phyloP scores from a whole-genome alignment of 2,797 vertebrate species.

The Mormyrus hasselquistii region DNA sequence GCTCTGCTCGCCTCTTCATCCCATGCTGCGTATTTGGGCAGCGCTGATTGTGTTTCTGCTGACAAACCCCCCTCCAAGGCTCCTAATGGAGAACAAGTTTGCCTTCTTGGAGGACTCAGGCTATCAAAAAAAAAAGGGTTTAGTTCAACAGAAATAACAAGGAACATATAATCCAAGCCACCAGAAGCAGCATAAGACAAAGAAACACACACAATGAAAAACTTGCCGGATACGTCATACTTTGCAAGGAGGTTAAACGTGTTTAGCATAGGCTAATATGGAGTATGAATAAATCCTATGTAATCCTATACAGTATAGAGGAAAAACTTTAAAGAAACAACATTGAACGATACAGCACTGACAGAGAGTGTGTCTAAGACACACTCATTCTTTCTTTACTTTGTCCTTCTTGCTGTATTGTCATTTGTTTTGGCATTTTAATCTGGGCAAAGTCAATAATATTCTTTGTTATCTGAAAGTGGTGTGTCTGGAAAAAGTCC shows the following conservation, averaged over 20 bases:
- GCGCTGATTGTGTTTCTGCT: conserved; percentile 74
- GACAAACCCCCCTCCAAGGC: conserved; percentile 50
- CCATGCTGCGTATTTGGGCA: conserved; percentile 71
- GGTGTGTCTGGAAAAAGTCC: conserved; percentile 59
- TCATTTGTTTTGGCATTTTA: conserved; percentile 78
- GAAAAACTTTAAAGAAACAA: conserved; percentile 48
- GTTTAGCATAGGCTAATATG: neutral
- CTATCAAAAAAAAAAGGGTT: conserved; percentile 40
- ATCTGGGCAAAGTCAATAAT: conserved; percentile 77
- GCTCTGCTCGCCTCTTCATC: conserved; percentile 62
- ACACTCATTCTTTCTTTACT: conserved; percentile 60
- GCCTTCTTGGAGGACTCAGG: conserved; percentile 18
- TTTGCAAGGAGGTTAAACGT: neutral
- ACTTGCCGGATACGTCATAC: neutral
- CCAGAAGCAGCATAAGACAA: conserved; percentile 12
- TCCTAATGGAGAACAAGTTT: conserved; percentile 49
- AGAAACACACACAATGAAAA: neutral
- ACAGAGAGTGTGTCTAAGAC: conserved; percentile 52
- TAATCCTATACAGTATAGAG: neutral
- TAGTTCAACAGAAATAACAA: conserved; percentile 56
- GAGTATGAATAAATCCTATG: neutral
- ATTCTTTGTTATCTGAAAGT: conserved; percentile 76
- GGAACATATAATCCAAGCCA: conserved; percentile 63
- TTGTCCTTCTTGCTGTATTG: conserved; percentile 62
- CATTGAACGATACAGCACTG: conserved; percentile 42